Base-by-base conservation (phyloP, 2,888 invertebrate species). In the Orthosia incerta region DNA sequence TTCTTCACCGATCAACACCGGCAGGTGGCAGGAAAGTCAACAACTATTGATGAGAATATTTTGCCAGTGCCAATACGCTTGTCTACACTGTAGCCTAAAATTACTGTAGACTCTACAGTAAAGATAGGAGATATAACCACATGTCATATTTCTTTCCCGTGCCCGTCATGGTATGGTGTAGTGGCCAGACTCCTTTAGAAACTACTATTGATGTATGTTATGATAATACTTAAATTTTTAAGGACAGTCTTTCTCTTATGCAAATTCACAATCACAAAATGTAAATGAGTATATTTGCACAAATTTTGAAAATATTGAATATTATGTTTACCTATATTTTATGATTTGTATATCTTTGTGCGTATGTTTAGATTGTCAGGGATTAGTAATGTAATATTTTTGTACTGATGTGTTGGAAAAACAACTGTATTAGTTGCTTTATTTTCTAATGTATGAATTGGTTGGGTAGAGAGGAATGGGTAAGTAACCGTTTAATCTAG, bases 331-430 rank as follows among this genome's bases (percentile, higher is more conserved):
- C 39, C 9, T 4, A 48, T 60, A 60, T n/a, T 31, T 9, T 20
- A 31, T 18, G 18, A 39, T 39, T 39, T 23, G 23, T 71, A 73
- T 15, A 51, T 53, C 4, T 20, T 51, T 23, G 53, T 55, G 46
- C 20, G 3, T 60, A 60, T 20, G 4, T 48, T 7, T 39, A 39
- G 20, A 53, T 39, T 53, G 20, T 50, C 26, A 4, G 18, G 50
- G 11, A 67, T 31, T 31, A 46, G 13, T 57, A 51, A 23, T n/a
- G n/a, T 68, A 53, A 76, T 62, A 59, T 62, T 53, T 76, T 76
- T 76, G 20, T 76, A 76, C 26, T 76, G 48, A 76, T 63, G 50
- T 63, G 39, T 48, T 48, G 23, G 61, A 45, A 48, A 61, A 31
- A 62, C 39, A 55, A 50, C 48, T 60, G 26, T 55, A 64, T 64